Conservation (phyloP, 2,888 invertebrate genomes). For the Pterostichus madidus region DNA sequence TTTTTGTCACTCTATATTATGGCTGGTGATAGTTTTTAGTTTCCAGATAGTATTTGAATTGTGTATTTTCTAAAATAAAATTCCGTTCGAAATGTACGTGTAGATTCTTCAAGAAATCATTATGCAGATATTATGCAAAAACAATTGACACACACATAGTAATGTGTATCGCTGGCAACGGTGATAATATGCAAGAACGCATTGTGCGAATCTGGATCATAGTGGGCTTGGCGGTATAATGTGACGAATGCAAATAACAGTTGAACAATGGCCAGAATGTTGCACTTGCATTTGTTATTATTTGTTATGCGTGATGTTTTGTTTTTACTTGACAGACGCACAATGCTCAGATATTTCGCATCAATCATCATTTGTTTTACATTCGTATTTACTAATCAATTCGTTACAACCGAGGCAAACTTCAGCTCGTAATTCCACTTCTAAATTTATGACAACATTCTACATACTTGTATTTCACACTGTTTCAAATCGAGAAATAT, state of each 20-base stretch:
- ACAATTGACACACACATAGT: background rate
- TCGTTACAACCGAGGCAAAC: no score
- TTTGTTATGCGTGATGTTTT: slow-evolving; percentile 29
- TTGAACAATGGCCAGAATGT: slow-evolving; percentile 38
- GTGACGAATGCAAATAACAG: slow-evolving; percentile 44
- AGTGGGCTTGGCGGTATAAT: slow-evolving; percentile 29
- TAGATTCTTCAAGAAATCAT: background rate
- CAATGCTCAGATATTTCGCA: background rate
- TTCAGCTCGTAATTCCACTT: no score
- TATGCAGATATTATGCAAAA: slow-evolving; percentile 28
- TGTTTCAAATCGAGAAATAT: no score
- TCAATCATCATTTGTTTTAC: slow-evolving; percentile 9
- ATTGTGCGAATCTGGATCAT: slow-evolving; percentile 44
- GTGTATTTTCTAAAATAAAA: no score
- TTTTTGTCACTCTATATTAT: no score
- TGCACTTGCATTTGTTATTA: slow-evolving; percentile 41
- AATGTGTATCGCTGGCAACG: slow-evolving; percentile 8
- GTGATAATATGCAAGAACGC: slow-evolving; percentile 29
- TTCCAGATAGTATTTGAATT: no score
- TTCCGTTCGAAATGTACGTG: no score
- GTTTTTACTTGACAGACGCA: slow-evolving; percentile 1
- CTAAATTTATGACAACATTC: no score
- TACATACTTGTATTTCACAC: no score
- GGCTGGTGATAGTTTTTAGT: no score
- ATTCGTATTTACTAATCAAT: no score